Conservation (phyloP, 2,888 invertebrate genomes). For the Lutraria lutraria region DNA sequence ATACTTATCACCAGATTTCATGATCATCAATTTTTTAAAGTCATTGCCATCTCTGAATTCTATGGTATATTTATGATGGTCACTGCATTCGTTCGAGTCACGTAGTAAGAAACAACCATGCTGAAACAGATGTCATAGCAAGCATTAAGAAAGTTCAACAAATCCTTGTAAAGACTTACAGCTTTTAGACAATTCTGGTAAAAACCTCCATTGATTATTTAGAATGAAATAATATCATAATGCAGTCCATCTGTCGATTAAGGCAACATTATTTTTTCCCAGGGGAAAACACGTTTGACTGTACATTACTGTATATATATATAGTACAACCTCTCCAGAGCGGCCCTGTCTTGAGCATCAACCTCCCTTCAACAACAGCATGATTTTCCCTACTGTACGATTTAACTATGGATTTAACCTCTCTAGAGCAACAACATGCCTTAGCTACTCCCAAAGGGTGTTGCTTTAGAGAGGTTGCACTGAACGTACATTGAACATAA, state of each 20-base stretch:
- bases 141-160: not conserved
- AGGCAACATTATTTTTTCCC: not conserved
- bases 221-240: not conserved
- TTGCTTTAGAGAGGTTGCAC: no score
- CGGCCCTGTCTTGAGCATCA: no score
- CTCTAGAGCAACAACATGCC: no score
- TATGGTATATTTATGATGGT: conserved; percentile 44
- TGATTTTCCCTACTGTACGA: no score
- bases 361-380: no score
- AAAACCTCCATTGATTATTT: not conserved
- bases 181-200: not conserved
- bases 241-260: not conserved
- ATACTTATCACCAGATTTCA: conserved; percentile 33
- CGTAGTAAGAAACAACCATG: conserved; percentile 48
- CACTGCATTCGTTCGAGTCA: not conserved
- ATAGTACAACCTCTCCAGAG: no score
- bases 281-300: not conserved
- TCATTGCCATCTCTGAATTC: conserved; percentile 40
- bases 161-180: not conserved
- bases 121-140: not conserved
- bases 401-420: no score
- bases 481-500: not conserved
- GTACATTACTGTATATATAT: no score
- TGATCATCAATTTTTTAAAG: conserved; percentile 41
- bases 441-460: no score